Evolutionary conservation across 2,797 vertebrate genomes (phyloP).

Genomic region (Coccyzus lansbergi): DNA sequence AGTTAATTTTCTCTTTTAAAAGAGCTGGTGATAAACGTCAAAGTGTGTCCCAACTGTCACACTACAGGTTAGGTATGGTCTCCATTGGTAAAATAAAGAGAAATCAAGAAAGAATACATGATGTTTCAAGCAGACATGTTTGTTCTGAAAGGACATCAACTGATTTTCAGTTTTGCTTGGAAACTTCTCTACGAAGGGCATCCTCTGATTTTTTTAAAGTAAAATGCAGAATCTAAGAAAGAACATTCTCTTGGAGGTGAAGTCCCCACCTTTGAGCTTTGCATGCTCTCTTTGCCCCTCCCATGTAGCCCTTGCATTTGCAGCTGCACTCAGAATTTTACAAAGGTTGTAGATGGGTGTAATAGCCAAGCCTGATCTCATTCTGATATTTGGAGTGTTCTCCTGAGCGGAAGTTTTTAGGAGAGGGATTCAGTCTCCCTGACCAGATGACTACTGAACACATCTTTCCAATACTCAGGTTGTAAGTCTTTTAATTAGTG

Average conservation of each 20-base stretch:
- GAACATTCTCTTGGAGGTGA: not conserved
- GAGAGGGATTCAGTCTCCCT: not conserved
- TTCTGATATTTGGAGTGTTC: not conserved
- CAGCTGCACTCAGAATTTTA: not conserved
- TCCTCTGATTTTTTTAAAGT: not conserved
- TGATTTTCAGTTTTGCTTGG: not conserved
- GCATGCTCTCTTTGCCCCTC: not conserved
- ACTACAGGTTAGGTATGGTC: not conserved
- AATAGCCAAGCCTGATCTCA: not conserved
- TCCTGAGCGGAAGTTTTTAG: not conserved
- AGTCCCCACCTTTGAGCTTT: accelerated
- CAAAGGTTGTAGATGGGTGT: not conserved
- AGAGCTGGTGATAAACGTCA: not conserved
- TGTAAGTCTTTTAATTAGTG: not conserved
- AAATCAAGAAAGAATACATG: not conserved
- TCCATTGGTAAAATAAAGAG: not conserved
- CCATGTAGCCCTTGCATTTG: not conserved
- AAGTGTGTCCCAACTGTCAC: not conserved
- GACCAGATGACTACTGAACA: not conserved
- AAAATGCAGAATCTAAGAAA: not conserved
- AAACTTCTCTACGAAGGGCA: not conserved
- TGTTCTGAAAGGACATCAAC: not conserved
- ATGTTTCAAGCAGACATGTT: not conserved
- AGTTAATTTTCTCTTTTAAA: slow-evolving; percentile 1
- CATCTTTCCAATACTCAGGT: not conserved